A percentile compares a stretch with the other conserved stretches of the same genome.
Evolutionary conservation across 2,888 invertebrate species (phyloP).

Genomic region (Vannuccia rotundouncinata): DNA sequence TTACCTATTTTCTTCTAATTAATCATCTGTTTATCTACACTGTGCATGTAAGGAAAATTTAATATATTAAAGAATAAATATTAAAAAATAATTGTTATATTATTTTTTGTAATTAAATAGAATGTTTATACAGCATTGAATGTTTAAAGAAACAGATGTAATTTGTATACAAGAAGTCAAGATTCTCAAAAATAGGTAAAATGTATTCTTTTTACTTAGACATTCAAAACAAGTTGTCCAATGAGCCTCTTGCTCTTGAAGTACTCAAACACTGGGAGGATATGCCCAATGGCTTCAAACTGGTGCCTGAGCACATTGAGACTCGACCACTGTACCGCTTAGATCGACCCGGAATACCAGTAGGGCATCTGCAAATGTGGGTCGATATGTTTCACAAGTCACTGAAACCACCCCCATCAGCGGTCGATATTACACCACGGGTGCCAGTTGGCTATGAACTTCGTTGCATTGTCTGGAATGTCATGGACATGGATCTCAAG

Average conservation of each 20-base stretch:
- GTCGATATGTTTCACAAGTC: constrained; percentile 39
- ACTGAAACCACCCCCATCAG: constrained; percentile 44
- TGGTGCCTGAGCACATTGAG: constrained; percentile 40
- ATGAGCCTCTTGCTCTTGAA: constrained; percentile 37
- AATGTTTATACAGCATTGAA: too few relatives aligned
- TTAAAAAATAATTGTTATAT: too few relatives aligned
- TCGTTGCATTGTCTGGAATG: constrained; percentile 38
- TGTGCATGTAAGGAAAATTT: too few relatives aligned
- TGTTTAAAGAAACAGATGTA: too few relatives aligned
- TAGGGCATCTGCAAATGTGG: constrained; percentile 40
- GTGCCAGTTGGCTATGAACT: constrained; percentile 40
- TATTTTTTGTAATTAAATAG: too few relatives aligned
- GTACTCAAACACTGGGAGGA: constrained; percentile 37
- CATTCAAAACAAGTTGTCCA: constrained; percentile 43
- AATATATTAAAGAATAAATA: too few relatives aligned
- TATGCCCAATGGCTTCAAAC: constrained; percentile 22
- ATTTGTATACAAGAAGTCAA: too few relatives aligned
- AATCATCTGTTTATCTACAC: too few relatives aligned
- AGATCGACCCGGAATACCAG: constrained; percentile 39
- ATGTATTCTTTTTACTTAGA: too few relatives aligned
- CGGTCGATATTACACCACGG: constrained; percentile 40
- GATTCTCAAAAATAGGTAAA: too few relatives aligned
- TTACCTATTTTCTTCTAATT: too few relatives aligned
- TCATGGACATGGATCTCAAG: constrained; percentile 37
- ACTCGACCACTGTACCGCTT: constrained; percentile 39